These are phyloP conservation scores for Nerophis ophidion DNA, from an alignment of 2,113 vertebrate genomes.

Conservation along the genomic window DNA sequence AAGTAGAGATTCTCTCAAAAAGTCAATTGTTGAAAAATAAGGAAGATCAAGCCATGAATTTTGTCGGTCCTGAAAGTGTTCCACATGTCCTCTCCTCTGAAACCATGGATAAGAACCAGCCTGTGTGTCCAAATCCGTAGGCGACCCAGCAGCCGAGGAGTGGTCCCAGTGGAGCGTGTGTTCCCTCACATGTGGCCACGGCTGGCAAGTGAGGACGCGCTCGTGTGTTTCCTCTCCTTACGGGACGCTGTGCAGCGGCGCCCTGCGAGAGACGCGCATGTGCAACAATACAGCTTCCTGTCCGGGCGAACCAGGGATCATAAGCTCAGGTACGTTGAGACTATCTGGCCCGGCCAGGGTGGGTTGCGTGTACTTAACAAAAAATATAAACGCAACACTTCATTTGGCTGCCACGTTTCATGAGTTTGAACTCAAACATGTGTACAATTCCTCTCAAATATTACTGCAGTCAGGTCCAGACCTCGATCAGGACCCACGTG, in stretches of 20 bases:
- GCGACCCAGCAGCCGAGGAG: constrained; percentile 92
- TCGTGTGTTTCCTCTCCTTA: constrained; percentile 97
- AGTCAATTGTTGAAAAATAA: too few species aligned
- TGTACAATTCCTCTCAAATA: too few species aligned
- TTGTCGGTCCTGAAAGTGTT: background rate
- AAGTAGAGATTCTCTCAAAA: too few species aligned
- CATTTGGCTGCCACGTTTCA: too few species aligned
- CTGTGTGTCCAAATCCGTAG: constrained; percentile 63
- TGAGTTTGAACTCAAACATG: too few species aligned
- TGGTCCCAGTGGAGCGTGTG: constrained; percentile 99
- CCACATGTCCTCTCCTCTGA: background rate
- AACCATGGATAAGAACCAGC: background rate
- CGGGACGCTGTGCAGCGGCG: constrained; percentile 93
- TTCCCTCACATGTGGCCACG: constrained; percentile 94
- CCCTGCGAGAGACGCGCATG: constrained; percentile 87
- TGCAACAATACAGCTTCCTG: constrained; percentile 96
- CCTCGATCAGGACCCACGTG: too few species aligned
- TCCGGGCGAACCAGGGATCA: constrained; percentile 78
- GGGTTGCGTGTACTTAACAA: too few species aligned
- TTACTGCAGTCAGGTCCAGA: too few species aligned
- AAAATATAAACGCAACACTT: too few species aligned
- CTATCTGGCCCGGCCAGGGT: too few species aligned
- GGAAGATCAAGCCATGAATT: too few species aligned
- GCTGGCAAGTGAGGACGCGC: constrained; percentile 91
- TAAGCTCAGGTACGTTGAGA: constrained; percentile 59